Evolutionary conservation across 2,888 invertebrate genomes (phyloP), one percentile per base, ranked within the genome.

Genomic region (Drosophila leonis): DNA sequence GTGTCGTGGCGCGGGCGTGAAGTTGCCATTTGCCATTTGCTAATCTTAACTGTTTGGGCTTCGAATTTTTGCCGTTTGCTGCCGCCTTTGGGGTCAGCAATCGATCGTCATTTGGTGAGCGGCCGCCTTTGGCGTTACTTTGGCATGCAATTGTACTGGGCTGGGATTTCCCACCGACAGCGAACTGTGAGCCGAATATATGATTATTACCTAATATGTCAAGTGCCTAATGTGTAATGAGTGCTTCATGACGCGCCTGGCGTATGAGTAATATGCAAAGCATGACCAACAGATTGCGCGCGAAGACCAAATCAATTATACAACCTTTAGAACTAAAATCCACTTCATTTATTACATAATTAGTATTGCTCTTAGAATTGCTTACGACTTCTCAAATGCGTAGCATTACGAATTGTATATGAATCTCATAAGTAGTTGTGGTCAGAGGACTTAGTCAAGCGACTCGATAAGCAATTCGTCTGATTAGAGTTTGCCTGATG

Each of bases 261-360:
- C 81, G 89, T 72, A 90, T 84, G 84, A 84, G 90, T 90, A 90
- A 84, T 88, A 65, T 88, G 67, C 71, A 65, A 68, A 46, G 54
- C 70, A 65, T 72, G 67, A 65, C 52, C 18, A 10, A 41, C 65
- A 10, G 6, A 20, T 24, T 18, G 29, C 15, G 18, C 9, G 49
- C 49, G 31, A 20, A 51, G 20, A 12, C 15, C 24, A 15, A 39
- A 61, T 39, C 54, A 31, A 54, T 61, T n/a, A 37, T 9, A 18
- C 10, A 10, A 18, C 0, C 10, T 2, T 24, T 15, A 0, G 0
- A 31, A 20, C 10, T 9, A 4, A 18, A 29, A 29, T 39, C 51
- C 24, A 20, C 24, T 5, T 15, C 35, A 20, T 15, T 24, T 24
- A 8, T 13, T 35, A 15, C 33, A 33, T 20, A 35, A 51, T 51